A percentile compares a stretch with the other conserved stretches of the same genome.
Conservation (phyloP, 2,797 vertebrate genomes). For the Threskiornis aethiopicus region DNA sequence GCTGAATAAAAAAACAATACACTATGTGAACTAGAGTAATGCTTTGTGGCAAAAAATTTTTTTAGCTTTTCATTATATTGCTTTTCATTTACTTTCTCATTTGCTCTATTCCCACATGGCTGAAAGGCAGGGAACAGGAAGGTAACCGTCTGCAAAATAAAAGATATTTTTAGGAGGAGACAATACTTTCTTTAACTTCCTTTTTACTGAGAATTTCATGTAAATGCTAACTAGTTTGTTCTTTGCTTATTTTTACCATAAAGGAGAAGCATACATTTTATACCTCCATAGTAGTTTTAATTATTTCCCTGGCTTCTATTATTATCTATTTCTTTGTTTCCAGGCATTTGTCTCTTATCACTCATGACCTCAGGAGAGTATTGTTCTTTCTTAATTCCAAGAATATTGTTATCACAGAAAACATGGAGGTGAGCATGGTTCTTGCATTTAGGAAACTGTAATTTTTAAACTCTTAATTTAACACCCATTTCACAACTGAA, state of each 20-base stretch:
- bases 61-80: background rate
- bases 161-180: background rate
- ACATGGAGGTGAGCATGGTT: background rate
- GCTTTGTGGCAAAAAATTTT: background rate
- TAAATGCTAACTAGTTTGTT: background rate
- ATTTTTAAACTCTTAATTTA: slow-evolving; percentile 5
- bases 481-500: background rate
- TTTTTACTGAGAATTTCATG: background rate
- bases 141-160: background rate
- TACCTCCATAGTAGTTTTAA: background rate
- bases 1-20: background rate
- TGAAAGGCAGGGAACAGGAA: background rate
- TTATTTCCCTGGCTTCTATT: background rate
- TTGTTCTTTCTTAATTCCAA: background rate
- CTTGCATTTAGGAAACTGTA: background rate
- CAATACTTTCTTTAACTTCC: background rate
- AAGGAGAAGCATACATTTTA: background rate
- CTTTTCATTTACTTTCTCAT: slow-evolving; percentile 34
- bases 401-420: background rate
- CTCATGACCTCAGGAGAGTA: background rate
- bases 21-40: background rate
- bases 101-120: background rate
- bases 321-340: background rate
- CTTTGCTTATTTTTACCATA: background rate
- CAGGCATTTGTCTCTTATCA: background rate